Base-by-base conservation (phyloP, 2,113 vertebrate genomes). In the Ramphastos sulfuratus region DNA sequence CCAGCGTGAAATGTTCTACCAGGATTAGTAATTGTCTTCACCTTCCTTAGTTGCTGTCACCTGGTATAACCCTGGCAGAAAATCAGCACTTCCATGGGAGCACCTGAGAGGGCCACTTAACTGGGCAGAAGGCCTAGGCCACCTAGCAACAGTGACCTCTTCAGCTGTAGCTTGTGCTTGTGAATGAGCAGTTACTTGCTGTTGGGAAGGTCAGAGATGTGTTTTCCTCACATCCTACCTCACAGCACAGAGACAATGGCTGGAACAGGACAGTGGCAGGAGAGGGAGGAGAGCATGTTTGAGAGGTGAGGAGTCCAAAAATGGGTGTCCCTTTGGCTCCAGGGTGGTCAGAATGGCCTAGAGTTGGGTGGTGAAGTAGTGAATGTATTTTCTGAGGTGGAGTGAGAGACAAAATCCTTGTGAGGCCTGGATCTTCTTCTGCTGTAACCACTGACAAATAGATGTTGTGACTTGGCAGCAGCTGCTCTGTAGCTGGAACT, bases 291-390 rank as follows among this genome's bases (percentile, higher is more conserved):
- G n/a, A 20, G 7, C 1, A 2, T 1, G 1, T 44, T 10, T 44
- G 30, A 12, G 48, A 82, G 63, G 72, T 7, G 7, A 84, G 83
- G 37, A 20, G 11, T 25, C 39, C 6, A 9, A 27, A 72, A 70
- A 55, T 3, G 27, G 15, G 20, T 52, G 54, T 56, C 12, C 3
- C 15, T 78, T 9, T 4, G 7, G 9, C 66, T 54, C 33, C 7
- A 35, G 55, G 27, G 58, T 0, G 3, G 33, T 30, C 0, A 3
- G 20, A 33, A 7, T 15, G n/a, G 20, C 21, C 8, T 7, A 3
- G 39, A 2, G 46, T 31, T 58, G 70, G 17, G 60, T 0, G 3
- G 33, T 28, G 56, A 46, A 46, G 55, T 58, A 35, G 14, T 44
- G 61, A 69, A 15, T 0, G 6, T 48, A 25, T 30, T 39, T 76